Percentiles rank a stretch among this genome's conserved stretches.
Evolutionary conservation across 2,797 vertebrate species (phyloP).

Genomic region (Halcyon chelicuti): DNA sequence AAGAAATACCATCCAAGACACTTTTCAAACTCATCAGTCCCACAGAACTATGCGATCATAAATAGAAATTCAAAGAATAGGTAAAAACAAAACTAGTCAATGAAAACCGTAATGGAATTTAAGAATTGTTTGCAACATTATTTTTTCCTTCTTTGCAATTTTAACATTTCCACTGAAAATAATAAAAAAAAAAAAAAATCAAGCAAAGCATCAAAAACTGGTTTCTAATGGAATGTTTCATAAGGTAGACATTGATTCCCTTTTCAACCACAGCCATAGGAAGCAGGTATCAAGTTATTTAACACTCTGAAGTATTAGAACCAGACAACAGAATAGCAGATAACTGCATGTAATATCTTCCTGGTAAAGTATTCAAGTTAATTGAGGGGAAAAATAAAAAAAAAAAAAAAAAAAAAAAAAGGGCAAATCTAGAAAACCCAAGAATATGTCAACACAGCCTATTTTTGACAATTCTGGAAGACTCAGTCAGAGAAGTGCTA

Average conservation of each 20-base stretch:
- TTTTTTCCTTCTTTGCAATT: neutral
- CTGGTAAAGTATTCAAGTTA: neutral
- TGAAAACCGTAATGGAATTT: neutral
- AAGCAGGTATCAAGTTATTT: neutral
- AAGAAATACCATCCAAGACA: neutral
- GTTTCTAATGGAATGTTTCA: neutral
- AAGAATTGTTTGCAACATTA: neutral
- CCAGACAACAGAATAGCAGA: neutral
- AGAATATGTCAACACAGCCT: neutral
- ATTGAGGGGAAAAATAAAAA: neutral
- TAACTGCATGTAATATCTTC: neutral
- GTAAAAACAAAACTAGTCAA: neutral
- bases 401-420: neutral
- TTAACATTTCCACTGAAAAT: neutral
- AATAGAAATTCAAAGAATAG: neutral
- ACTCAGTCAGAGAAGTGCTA: neutral
- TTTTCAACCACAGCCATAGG: neutral
- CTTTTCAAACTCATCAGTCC: neutral
- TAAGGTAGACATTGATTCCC: neutral
- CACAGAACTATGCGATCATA: neutral
- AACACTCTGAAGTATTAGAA: neutral
- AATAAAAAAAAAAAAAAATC: neutral
- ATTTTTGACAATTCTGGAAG: conserved; percentile 48
- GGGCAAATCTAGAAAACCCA: neutral
- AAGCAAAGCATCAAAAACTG: neutral